Base-by-base conservation (phyloP, 2,113 vertebrate species). In the Notothenia rossii region DNA sequence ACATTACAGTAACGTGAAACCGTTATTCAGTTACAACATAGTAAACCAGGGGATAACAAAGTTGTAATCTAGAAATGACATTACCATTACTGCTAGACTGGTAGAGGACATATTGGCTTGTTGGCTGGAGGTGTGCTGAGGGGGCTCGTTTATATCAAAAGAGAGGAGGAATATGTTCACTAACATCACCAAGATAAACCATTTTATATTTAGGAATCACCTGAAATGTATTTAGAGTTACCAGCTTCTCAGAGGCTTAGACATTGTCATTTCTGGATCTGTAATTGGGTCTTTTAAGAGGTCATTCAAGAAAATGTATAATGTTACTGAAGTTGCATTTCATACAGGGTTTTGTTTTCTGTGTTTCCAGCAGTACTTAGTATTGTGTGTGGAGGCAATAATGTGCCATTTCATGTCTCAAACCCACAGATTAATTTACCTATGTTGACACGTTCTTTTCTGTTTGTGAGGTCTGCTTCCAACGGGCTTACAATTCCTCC, bases 391-490 rank as follows among this genome's bases (percentile, higher is more conserved):
- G 55, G 11, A 68, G 65, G 62, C 55, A 49, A 15, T 49, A 64
- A 73, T 20, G 22, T 68, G 61, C 62, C 75, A 40, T 50, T 61
- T 69, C 20, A 75, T 61, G 25, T 60, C 18, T 74, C 22, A 56
- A 68, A 83, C 45, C 18, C 22, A 65, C 46, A 65, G 36, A 62
- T 49, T 72, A 29, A 40, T 67, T 46, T 51, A 9, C n/a, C 11
- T 22, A 11, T 61, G 48, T 62, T 25, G 50, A 69, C 51, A 77
- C 46, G 49, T 60, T 50, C 33, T 43, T 45, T 67, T 36, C 25
- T 62, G 49, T 63, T 51, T 56, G 64, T 75, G 60, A 46, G 29
- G 10, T 66, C 50, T 58, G 7, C 25, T 33, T 36, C 43, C 55
- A 51, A 22, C 33, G 61, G 59, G 29, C 80, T 81, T 64, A 50